Conservation (phyloP, 2,888 invertebrate genomes). For the Eilema sororculum region DNA sequence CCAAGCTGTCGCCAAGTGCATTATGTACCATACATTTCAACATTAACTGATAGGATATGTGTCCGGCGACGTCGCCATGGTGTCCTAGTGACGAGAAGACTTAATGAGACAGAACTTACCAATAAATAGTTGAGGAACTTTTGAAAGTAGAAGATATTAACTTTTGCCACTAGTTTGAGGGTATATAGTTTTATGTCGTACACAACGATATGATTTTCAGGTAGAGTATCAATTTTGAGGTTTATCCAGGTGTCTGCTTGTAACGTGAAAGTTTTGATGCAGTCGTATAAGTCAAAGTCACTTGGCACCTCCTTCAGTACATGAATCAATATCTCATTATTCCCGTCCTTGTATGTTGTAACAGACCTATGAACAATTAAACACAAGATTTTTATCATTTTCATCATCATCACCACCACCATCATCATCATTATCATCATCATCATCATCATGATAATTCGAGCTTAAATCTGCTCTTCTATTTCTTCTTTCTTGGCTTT, state of each 20-base stretch:
- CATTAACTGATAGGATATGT: too few relatives aligned
- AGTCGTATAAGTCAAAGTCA: slow-evolving; percentile 54
- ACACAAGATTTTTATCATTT: neutral
- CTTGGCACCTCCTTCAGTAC: slow-evolving; percentile 6
- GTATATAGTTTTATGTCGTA: slow-evolving; percentile 54
- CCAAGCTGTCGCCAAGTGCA: too few relatives aligned
- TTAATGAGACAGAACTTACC: too few relatives aligned
- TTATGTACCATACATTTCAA: too few relatives aligned
- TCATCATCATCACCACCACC: neutral
- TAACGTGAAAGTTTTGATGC: slow-evolving; percentile 52
- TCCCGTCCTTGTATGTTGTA: slow-evolving; percentile 14
- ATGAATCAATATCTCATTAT: slow-evolving; percentile 36
- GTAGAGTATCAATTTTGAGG: slow-evolving; percentile 32
- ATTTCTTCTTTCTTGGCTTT: neutral
- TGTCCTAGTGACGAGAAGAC: too few relatives aligned
- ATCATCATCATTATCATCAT: too few relatives aligned
- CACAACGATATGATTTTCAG: slow-evolving; percentile 56
- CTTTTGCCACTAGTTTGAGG: slow-evolving; percentile 54
- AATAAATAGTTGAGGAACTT: slow-evolving; percentile 13
- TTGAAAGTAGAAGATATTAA: slow-evolving; percentile 23
- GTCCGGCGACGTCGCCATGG: too few relatives aligned
- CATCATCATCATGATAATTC: neutral
- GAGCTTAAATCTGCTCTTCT: too few relatives aligned
- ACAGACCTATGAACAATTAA: slow-evolving; percentile 11
- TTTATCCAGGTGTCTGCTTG: slow-evolving; percentile 56